A percentile compares a stretch with the other conserved stretches of the same genome.
Conservation (phyloP, 2,888 invertebrate genomes). For the Exocentrus adspersus region DNA sequence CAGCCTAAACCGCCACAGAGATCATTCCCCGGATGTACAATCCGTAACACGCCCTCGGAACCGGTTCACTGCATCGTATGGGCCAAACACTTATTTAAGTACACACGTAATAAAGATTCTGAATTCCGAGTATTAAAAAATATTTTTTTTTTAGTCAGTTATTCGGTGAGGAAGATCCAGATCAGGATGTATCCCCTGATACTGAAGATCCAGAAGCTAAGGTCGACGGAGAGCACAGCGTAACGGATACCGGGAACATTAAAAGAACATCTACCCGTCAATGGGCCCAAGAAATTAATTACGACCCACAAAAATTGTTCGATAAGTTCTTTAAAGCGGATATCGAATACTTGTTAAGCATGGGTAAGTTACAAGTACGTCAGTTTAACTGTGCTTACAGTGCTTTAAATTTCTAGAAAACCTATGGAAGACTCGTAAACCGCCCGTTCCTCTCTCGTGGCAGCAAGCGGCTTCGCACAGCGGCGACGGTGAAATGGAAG, state of each 20-base stretch:
- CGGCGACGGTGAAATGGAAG: constrained; percentile 45
- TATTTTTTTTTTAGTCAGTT: constrained; percentile 87
- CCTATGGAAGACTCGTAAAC: constrained; percentile 90
- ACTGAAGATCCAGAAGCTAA: constrained; percentile 92
- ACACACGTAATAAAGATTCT: constrained; percentile 62
- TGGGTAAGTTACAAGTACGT: constrained; percentile 69
- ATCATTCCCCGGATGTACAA: constrained; percentile 97
- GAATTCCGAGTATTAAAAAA: too few relatives aligned
- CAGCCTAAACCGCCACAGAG: constrained; percentile 90
- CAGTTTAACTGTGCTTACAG: not conserved
- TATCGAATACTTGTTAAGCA: constrained; percentile 91
- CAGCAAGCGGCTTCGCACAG: constrained; percentile 61
- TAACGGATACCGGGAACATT: constrained; percentile 65
- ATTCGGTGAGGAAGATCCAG: constrained; percentile 96
- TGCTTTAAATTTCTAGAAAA: constrained; percentile 66
- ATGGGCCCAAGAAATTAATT: constrained; percentile 88
- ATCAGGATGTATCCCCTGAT: constrained; percentile 98
- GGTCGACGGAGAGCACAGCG: constrained; percentile 70
- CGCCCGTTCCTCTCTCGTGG: constrained; percentile 85
- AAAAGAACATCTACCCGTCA: constrained; percentile 78
- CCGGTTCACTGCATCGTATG: constrained; percentile 99
- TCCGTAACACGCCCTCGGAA: constrained; percentile 98
- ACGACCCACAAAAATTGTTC: constrained; percentile 87
- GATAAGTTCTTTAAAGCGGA: constrained; percentile 95
- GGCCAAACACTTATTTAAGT: constrained; percentile 99